phyloP scores from a whole-genome alignment of 1,140 invertebrate genomes.

The Coenobita brevimanus region DNA sequence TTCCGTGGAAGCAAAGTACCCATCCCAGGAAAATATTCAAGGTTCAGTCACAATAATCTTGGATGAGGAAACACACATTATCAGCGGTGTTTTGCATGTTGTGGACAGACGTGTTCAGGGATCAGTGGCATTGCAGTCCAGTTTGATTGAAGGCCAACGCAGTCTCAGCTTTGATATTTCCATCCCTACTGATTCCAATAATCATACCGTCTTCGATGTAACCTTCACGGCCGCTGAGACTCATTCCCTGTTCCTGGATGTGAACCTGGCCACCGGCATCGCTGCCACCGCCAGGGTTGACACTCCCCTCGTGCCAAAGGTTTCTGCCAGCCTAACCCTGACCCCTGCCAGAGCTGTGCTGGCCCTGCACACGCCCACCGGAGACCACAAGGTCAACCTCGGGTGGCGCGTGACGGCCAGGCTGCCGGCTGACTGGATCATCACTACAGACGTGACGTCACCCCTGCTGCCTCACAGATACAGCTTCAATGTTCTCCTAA shows the following conservation, averaged over 20 bases:
- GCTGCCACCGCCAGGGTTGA: constrained; percentile 13
- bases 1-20: constrained; percentile 18
- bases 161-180: constrained; percentile 28
- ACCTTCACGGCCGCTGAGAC: neutral
- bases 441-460: constrained; percentile 10
- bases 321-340: neutral
- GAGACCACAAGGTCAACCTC: constrained; percentile 8
- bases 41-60: neutral
- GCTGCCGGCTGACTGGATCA: constrained; percentile 18
- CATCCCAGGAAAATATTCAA: constrained; percentile 28
- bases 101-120: constrained; percentile 14
- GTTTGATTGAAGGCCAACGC: constrained; percentile 14
- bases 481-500: constrained; percentile 9
- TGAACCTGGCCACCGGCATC: constrained; percentile 16
- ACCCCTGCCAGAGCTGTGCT: neutral
- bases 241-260: constrained; percentile 22
- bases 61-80: constrained; percentile 16
- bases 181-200: constrained; percentile 19
- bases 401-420: constrained; percentile 17
- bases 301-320: constrained; percentile 14
- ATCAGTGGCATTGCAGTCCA: constrained; percentile 11
- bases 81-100: constrained; percentile 16
- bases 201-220: constrained; percentile 13
- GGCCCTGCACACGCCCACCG: constrained; percentile 11
- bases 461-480: constrained; percentile 33